phyloP scores from a whole-genome alignment of 2,113 vertebrate species.

The Myiozetetes cayanensis region DNA sequence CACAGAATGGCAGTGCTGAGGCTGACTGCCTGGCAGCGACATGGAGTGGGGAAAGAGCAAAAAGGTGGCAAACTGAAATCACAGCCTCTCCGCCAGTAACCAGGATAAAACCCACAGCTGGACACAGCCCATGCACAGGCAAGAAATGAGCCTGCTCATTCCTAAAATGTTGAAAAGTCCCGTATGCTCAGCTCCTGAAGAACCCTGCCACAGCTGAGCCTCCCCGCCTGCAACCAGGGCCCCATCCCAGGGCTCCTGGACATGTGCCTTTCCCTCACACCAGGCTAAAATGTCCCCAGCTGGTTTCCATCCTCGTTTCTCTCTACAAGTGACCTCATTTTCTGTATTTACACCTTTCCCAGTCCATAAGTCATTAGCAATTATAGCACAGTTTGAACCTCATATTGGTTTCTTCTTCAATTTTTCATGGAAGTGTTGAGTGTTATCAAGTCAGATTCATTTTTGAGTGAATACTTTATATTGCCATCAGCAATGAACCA shows the following conservation, averaged over 20 bases:
- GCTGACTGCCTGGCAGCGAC: background rate
- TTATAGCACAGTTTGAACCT: background rate
- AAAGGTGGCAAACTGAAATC: background rate
- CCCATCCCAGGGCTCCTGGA: fast-evolving
- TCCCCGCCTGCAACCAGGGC: background rate
- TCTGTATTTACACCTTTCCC: background rate
- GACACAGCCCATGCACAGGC: background rate
- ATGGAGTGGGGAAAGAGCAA: fast-evolving
- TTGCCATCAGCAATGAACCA: background rate
- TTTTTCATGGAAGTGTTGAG: background rate
- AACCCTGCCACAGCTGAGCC: fast-evolving
- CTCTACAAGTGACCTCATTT: background rate
- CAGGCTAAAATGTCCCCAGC: background rate
- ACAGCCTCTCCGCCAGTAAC: background rate
- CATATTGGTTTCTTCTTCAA: slow-evolving; percentile 5
- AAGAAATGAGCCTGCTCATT: background rate
- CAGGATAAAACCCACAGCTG: background rate
- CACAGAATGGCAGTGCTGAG: background rate
- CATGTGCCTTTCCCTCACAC: fast-evolving
- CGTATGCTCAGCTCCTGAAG: background rate
- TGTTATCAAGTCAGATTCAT: background rate
- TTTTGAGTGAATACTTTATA: background rate
- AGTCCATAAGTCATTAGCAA: background rate
- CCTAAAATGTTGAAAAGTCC: background rate
- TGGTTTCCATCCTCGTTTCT: background rate